Percentiles rank a stretch among this genome's conserved stretches.
These are phyloP conservation scores for Nannoperca australis DNA, from an alignment of 2,797 vertebrate genomes.

Conservation along the genomic window DNA sequence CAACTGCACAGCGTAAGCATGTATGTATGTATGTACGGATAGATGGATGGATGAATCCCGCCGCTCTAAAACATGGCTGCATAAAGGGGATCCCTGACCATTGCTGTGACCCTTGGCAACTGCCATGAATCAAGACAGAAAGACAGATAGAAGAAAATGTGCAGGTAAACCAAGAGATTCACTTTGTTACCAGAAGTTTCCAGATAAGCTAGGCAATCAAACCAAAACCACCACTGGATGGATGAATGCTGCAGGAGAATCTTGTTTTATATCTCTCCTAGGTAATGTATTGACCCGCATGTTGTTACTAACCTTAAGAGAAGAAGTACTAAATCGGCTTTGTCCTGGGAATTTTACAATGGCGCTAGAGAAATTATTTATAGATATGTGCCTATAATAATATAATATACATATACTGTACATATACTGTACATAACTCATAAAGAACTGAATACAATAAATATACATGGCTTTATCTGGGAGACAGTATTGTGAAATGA, in stretches of 20 bases:
- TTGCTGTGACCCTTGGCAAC: constrained; percentile 48
- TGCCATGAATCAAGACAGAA: constrained; percentile 17
- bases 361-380: constrained; percentile 8
- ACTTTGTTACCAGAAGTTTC: constrained; percentile 32
- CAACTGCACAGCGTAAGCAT: neutral
- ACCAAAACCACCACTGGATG: constrained; percentile 11
- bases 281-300: neutral
- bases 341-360: constrained; percentile 17
- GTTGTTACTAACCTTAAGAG: constrained; percentile 15
- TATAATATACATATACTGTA: neutral
- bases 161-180: constrained; percentile 45
- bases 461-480: neutral
- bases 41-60: neutral
- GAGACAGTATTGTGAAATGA: neutral
- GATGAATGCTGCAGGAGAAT: constrained; percentile 22
- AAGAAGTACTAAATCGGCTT: constrained; percentile 3
- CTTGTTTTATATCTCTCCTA: constrained; percentile 31
- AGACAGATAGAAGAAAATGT: neutral
- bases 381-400: neutral
- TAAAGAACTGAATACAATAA: neutral
- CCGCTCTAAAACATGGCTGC: neutral
- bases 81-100: constrained; percentile 18
- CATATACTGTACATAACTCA: neutral
- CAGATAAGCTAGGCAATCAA: constrained; percentile 31
- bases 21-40: neutral